Evolutionary conservation across 1,140 invertebrate species (phyloP), one percentile per base, ranked within the genome.

Genomic region (Drosophila chauvacae): DNA sequence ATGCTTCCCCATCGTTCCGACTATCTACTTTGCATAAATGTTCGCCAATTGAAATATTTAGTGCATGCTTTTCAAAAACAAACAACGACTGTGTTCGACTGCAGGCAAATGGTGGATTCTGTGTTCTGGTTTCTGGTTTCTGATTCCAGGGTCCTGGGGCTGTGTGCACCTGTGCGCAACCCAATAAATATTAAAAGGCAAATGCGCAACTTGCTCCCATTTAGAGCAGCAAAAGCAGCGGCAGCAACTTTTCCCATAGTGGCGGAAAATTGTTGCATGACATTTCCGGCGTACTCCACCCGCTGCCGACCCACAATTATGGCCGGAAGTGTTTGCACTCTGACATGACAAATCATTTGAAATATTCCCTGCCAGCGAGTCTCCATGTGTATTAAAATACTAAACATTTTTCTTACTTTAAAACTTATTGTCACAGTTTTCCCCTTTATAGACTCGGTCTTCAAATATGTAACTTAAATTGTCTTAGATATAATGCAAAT

Each of bases 111-210:
- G 30, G 51, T 53, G 50, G 51, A 14, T 37, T 20, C 13, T 35
- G n/a, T 14, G n/a, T 35, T 4, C 28, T 53, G 50, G 2, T 5
- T 51, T 30, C 48, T 50, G 48, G 13, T 51, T 51, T 28, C 48
- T 51, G 48, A 13, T 18, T 51, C 18, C 35, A 26, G 53, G 7
- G 1, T 39, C n/a, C 26, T 5, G 42, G 33, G 28, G 44, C 10
- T n/a, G 23, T 33, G 41, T 41, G 51, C 16, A 74, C 65, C 68
- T 90, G 50, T 51, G 50, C 26, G 81, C 77, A 81, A 90, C 85
- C 77, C 85, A 81, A 88, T 88, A 88, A 88, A 88, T 88, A 88
- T 88, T 88, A 81, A 90, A 88, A 90, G 77, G 80, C 73, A 83
- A 72, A 65, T 60, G 82, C 28, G 48, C 37, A 80, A 63, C 70